phyloP scores from a whole-genome alignment of 2,113 vertebrate genomes.

The Speoplatyrhinus poulsoni region DNA sequence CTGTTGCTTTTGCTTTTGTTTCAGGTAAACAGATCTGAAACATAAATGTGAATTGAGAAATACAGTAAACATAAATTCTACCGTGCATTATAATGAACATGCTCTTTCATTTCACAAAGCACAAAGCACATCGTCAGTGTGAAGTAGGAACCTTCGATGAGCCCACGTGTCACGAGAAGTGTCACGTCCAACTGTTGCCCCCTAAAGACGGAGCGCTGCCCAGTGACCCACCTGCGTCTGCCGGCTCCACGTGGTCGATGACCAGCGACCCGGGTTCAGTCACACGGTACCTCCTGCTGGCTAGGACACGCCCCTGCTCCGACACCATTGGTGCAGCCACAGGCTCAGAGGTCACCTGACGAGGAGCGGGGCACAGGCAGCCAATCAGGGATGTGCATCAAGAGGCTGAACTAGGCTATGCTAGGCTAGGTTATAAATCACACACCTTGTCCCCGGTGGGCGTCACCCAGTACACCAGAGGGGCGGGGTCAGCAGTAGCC shows the following conservation, averaged over 20 bases:
- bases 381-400: not conserved
- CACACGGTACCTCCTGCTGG: conserved; percentile 56
- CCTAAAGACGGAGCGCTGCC: too few relatives aligned
- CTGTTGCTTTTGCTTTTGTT: too few relatives aligned
- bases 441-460: conserved; percentile 79
- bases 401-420: not conserved
- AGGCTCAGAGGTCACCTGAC: conserved; percentile 70
- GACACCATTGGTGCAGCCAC: conserved; percentile 57
- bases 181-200: too few relatives aligned
- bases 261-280: conserved; percentile 74
- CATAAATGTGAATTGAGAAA: too few relatives aligned
- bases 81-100: too few relatives aligned
- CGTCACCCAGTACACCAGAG: conserved; percentile 83
- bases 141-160: too few relatives aligned
- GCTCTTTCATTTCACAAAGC: too few relatives aligned
- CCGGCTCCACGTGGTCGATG: conserved; percentile 70
- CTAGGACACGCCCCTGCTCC: conserved; percentile 49
- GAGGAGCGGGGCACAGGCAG: not conserved
- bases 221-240: conserved; percentile 66
- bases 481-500: conserved; percentile 77
- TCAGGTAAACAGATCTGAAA: too few relatives aligned
- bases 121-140: too few relatives aligned
- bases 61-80: too few relatives aligned
- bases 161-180: too few relatives aligned
- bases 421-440: not conserved